phyloP scores from a whole-genome alignment of 2,888 invertebrate genomes.

The Octonoba sinensis region DNA sequence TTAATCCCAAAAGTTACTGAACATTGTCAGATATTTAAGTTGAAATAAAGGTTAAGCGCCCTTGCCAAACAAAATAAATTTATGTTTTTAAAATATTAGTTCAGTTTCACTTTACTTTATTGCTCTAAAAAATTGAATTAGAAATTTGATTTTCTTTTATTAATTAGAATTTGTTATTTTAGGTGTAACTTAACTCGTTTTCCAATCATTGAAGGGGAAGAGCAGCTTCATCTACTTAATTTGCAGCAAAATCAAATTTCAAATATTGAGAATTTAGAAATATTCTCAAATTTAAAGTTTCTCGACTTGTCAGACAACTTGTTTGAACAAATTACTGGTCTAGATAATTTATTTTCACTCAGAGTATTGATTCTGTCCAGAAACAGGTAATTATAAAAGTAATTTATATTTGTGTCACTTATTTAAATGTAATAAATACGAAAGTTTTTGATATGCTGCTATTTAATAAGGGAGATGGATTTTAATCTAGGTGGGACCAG shows the following conservation, averaged over 20 bases:
- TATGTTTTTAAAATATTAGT: no score
- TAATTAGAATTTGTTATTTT: constrained; percentile 4
- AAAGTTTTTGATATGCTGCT: background rate
- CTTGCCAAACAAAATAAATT: background rate
- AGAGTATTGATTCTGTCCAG: constrained; percentile 91
- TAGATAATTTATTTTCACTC: constrained; percentile 83
- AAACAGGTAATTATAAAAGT: constrained; percentile 78
- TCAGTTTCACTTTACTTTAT: no score
- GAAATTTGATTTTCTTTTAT: no score
- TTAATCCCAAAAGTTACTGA: background rate
- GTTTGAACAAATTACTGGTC: constrained; percentile 85
- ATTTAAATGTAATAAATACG: background rate
- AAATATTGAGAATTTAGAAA: constrained; percentile 78
- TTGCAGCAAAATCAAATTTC: constrained; percentile 92
- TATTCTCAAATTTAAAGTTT: constrained; percentile 85
- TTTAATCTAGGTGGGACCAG: no score
- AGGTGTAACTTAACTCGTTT: constrained; percentile 76
- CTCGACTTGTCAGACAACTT: constrained; percentile 95
- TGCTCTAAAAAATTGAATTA: no score
- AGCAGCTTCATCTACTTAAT: constrained; percentile 85
- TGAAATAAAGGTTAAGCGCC: no score
- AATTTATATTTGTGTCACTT: background rate
- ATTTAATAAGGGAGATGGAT: no score
- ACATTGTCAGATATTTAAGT: no score
- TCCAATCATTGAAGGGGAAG: constrained; percentile 85